Base-by-base conservation (phyloP, 2,888 invertebrate genomes). In the Hypsopygia costalis region DNA sequence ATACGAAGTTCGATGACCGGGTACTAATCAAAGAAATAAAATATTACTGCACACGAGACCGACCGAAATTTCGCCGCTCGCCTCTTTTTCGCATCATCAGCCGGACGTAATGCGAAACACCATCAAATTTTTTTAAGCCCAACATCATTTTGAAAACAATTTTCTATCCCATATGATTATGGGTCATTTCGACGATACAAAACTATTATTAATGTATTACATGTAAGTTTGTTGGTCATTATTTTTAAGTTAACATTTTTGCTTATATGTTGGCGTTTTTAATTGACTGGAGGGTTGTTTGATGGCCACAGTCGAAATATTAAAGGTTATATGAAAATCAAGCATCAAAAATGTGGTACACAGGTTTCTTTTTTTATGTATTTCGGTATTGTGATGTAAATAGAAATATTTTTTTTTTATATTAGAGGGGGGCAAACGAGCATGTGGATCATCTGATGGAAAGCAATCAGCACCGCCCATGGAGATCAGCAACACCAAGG, bases 151-250 rank as follows among this genome's bases (percentile, higher is more conserved):
- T 71, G 67, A 73, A 83, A 83, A 85, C 75, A 82, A 87, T 86
- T 82, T 82, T 81, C 85, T 87, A 86, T 86, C 80, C 80, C 74
- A 68, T 83, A 72, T 83, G 79, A 87, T 86, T 86, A 85, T 72
- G 77, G 78, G 71, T 81, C 71, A 85, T 86, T 85, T 85, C 63
- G 70, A 68, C 56, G 67, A 73, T 68, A 72, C 70, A 69, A 70
- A 81, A 83, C 85, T 86, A 85, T 83, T 79, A 82, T 81, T 85
- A 82, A 80, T 81, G 64, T 78, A 79, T 80, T 81, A 79, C 67
- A 70, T 63, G 69, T 61, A 59, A 60, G 47, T 41, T 45, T 37
- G 43, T 39, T 43, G 48, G 68, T 68, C 66, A 71, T 79, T 72
- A 73, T 66, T 60, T 67, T 69, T 62, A 60, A 58, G 58, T 62